Conservation (phyloP, 2,888 invertebrate species). For the Amphipyra tragopoginis region DNA sequence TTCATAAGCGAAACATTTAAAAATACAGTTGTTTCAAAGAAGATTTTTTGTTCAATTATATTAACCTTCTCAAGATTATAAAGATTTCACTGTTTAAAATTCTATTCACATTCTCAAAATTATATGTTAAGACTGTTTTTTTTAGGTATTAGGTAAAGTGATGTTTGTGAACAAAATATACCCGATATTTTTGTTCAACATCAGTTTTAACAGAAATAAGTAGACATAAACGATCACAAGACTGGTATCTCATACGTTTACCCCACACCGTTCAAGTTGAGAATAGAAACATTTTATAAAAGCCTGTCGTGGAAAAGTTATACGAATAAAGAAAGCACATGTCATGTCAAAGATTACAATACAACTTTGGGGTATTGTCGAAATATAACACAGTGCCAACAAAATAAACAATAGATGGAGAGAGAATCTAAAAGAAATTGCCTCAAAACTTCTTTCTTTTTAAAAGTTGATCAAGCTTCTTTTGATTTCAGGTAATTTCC, state of each 20-base stretch:
- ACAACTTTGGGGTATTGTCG: slow-evolving; percentile 23
- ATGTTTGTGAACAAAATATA: too few species aligned
- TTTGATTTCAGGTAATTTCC: slow-evolving; percentile 85
- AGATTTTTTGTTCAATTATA: too few species aligned
- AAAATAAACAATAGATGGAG: slow-evolving; percentile 11
- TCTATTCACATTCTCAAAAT: too few species aligned
- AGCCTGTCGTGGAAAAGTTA: slow-evolving; percentile 60
- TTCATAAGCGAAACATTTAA: too few species aligned
- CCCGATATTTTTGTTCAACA: too few species aligned
- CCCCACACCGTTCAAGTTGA: slow-evolving; percentile 26
- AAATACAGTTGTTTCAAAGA: too few species aligned
- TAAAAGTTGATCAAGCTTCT: slow-evolving; percentile 34
- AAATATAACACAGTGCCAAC: slow-evolving; percentile 11
- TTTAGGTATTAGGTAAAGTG: too few species aligned
- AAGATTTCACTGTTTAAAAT: too few species aligned
- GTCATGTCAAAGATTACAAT: slow-evolving; percentile 32
- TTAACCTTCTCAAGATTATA: too few species aligned
- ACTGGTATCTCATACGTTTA: slow-evolving; percentile 36
- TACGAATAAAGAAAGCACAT: slow-evolving; percentile 53
- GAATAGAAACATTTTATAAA: slow-evolving; percentile 37
- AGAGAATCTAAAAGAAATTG: background rate
- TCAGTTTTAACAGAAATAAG: background rate
- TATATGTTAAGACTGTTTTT: too few species aligned
- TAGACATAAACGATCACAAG: background rate
- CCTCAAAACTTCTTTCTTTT: background rate